These are phyloP conservation scores for Trichogramma pretiosum DNA, from an alignment of 1,140 invertebrate genomes.

Conservation along the genomic window DNA sequence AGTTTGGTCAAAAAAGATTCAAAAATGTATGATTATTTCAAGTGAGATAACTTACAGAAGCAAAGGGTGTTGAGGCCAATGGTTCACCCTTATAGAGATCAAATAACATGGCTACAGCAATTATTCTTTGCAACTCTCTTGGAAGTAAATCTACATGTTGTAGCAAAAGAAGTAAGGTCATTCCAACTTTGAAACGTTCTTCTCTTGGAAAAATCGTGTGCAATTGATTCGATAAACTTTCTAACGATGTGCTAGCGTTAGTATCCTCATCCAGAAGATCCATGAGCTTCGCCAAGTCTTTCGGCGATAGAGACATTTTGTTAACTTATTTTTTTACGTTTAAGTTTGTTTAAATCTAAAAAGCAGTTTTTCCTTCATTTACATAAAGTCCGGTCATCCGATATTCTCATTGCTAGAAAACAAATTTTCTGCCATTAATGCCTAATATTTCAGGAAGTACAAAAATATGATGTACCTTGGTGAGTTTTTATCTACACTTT, in stretches of 20 bases:
- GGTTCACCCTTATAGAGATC: conserved; percentile 66
- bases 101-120: conserved; percentile 61
- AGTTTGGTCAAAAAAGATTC: too few relatives aligned
- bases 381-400: too few relatives aligned
- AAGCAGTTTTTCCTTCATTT: too few relatives aligned
- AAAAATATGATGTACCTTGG: too few relatives aligned
- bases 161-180: conserved; percentile 56
- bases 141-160: conserved; percentile 64
- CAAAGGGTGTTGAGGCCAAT: conserved; percentile 62
- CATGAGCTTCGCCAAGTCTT: conserved; percentile 39
- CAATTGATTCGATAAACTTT: conserved; percentile 56
- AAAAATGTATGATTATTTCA: too few relatives aligned
- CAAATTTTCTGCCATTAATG: too few relatives aligned
- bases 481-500: too few relatives aligned
- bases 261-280: conserved; percentile 58
- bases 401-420: too few relatives aligned
- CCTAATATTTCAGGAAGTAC: too few relatives aligned
- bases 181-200: conserved; percentile 67
- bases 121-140: conserved; percentile 56
- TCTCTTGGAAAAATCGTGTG: conserved; percentile 67
- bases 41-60: conserved; percentile 36
- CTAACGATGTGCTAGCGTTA: conserved; percentile 56
- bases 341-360: neutral
- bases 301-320: conserved; percentile 33
- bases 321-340: neutral